Evolutionary conservation across 2,113 vertebrate genomes (phyloP), one percentile per base, ranked within the genome.

Genomic region (Microcebus murinus): DNA sequence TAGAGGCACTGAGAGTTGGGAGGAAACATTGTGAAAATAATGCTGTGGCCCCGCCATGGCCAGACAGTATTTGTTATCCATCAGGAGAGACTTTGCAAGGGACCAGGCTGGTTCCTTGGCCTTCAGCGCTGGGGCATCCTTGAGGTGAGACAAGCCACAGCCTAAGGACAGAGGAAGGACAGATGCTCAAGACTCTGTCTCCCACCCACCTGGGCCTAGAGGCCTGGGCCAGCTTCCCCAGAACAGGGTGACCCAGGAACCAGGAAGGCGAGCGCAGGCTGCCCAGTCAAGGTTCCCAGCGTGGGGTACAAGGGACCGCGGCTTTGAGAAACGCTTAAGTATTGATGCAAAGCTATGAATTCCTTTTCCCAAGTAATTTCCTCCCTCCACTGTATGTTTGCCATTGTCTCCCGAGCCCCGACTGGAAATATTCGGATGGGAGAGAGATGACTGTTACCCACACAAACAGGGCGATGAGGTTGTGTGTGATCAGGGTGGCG

Each of bases 261-360:
- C n/a, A 17, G 73, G 70, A 42, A 31, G 9, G 18, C 2, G 6
- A 71, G 63, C 31, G 5, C 48, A 76, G 63, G 3, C 55, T 29
- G 31, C 68, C 45, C 29, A 1, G 1, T 55, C 42, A 48, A n/a
- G 27, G 6, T 21, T 76, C 74, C 12, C 31, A 11, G 55, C 7
- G 29, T 12, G 15, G 88, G 76, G 9, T 42, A 13, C 39, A 36
- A 77, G 68, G 92, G 74, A 76, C 55, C 23, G 3, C 42, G 59
- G 80, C 45, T 80, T 61, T 34, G 87, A 89, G 77, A 95, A 95
- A 3, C 57, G 34, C 36, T 81, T 67, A 90, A 82, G 91, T 96
- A 79, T 79, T 88, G 87, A 29, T 8, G 42, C 9, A 36, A 50
- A 15, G 0, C 76, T n/a, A 27, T 0, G 3, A 39, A 39, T 87